Conservation (phyloP, 2,888 invertebrate genomes). For the Seladonia tumulorum region DNA sequence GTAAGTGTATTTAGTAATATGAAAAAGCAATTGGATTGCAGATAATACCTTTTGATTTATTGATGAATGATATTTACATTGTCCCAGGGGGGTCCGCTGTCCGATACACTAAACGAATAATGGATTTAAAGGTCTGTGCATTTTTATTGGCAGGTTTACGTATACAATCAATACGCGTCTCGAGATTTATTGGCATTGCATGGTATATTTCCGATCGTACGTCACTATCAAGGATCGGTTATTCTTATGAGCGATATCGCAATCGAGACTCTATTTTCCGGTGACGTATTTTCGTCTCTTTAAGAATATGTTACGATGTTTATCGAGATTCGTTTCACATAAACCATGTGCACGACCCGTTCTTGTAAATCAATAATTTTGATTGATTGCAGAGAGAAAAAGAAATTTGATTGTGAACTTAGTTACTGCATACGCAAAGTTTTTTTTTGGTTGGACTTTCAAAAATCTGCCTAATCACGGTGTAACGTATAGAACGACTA, state of each 20-base stretch:
- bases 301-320: too few species aligned
- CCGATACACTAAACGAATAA: conserved; percentile 9
- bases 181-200: conserved; percentile 19
- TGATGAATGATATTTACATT: neutral
- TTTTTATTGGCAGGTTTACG: conserved; percentile 5
- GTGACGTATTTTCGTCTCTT: too few species aligned
- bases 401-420: too few species aligned
- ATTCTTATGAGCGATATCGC: neutral
- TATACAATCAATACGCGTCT: neutral
- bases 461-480: too few species aligned
- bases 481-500: too few species aligned
- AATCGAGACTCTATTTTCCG: too few species aligned
- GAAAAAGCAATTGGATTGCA: neutral
- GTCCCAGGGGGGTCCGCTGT: neutral
- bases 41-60: neutral
- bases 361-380: too few species aligned
- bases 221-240: conserved; percentile 4
- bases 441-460: too few species aligned
- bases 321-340: too few species aligned
- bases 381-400: too few species aligned
- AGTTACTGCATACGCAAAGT: too few species aligned
- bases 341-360: too few species aligned
- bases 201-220: conserved; percentile 5
- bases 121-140: conserved; percentile 3
- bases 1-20: neutral